Evolutionary conservation across 2,797 vertebrate genomes (phyloP).

Genomic region (Choloepus didactylus): DNA sequence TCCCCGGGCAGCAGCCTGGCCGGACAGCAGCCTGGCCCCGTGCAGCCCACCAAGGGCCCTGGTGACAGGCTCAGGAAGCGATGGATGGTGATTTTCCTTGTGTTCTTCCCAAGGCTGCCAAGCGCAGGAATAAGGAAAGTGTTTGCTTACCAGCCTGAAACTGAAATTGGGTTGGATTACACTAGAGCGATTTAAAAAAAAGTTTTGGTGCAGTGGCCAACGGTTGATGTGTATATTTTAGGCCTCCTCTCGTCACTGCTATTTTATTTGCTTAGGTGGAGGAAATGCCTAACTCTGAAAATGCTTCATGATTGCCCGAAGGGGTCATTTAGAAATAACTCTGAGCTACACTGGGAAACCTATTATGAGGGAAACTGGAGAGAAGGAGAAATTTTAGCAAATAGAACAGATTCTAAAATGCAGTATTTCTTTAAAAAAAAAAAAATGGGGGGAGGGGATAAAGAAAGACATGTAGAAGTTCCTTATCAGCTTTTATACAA

Average conservation of each 20-base stretch:
- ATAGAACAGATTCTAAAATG: neutral
- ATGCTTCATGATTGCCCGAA: neutral
- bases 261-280: neutral
- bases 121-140: constrained; percentile 8
- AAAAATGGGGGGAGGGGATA: too few species aligned
- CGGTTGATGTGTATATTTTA: neutral
- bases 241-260: neutral
- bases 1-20: neutral
- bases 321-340: neutral
- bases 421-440: neutral
- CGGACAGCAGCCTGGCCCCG: neutral
- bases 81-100: neutral
- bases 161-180: neutral
- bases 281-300: neutral
- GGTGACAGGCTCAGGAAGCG: neutral
- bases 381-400: constrained; percentile 29
- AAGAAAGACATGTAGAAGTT: neutral
- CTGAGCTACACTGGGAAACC: neutral
- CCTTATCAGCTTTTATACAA: neutral
- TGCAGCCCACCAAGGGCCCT: neutral
- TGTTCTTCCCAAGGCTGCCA: constrained; percentile 2
- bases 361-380: neutral
- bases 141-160: constrained; percentile 52
- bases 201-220: neutral
- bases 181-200: neutral